Percentiles rank a stretch among this genome's conserved stretches.
These are phyloP conservation scores for Callitettix versicolor DNA, from an alignment of 1,140 invertebrate species.

Conservation along the genomic window DNA sequence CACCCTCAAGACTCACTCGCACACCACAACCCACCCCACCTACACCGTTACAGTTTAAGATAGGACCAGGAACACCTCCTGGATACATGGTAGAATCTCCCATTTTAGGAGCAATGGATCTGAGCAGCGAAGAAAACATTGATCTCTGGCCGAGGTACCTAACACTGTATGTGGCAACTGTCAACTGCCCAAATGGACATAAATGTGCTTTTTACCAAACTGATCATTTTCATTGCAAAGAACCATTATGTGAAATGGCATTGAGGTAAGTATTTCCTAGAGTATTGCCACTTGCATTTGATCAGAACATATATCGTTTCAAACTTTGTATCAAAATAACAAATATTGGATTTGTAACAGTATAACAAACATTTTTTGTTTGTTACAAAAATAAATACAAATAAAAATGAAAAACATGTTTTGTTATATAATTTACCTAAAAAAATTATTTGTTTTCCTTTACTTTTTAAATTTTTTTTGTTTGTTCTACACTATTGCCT, in stretches of 20 bases:
- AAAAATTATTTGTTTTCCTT: too few species aligned
- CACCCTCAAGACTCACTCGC: constrained; percentile 16
- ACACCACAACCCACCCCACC: constrained; percentile 18
- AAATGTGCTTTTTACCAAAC: constrained; percentile 57
- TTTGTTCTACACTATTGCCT: too few species aligned
- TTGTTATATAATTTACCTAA: too few species aligned
- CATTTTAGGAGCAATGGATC: constrained; percentile 12
- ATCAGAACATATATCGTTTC: too few species aligned
- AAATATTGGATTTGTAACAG: too few species aligned
- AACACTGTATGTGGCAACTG: constrained; percentile 37
- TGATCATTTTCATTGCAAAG: constrained; percentile 70
- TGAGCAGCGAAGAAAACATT: constrained; percentile 25
- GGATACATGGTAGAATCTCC: constrained; percentile 9
- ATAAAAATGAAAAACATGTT: too few species aligned
- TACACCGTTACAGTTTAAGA: constrained; percentile 12
- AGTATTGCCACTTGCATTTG: too few species aligned
- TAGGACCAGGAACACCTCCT: constrained; percentile 10
- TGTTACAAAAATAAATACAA: too few species aligned
- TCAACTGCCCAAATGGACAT: constrained; percentile 42
- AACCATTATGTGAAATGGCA: constrained; percentile 50
- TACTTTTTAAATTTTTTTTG: too few species aligned
- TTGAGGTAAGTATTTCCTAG: constrained; percentile 49
- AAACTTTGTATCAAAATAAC: too few species aligned
- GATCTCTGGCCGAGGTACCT: constrained; percentile 42
- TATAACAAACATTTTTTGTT: too few species aligned